phyloP scores from a whole-genome alignment of 1,140 invertebrate species.

The Cydia fagiglandana region DNA sequence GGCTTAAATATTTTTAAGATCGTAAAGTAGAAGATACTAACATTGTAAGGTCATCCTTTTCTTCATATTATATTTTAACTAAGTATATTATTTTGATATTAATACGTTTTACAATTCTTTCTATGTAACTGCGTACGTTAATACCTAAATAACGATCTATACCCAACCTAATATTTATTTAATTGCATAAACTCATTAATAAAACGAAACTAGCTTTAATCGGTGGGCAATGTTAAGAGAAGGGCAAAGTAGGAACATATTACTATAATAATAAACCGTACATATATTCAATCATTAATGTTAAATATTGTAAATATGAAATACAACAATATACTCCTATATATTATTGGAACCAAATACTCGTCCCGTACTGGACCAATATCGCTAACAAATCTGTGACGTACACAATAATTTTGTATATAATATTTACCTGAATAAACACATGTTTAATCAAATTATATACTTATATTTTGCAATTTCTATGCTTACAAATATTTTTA shows the following conservation, averaged over 20 bases:
- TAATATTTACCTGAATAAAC: slow-evolving; percentile 62
- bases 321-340: background rate
- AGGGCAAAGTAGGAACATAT: slow-evolving; percentile 2
- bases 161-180: background rate
- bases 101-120: too few species aligned
- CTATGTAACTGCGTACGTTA: too few species aligned
- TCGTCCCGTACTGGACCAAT: slow-evolving; percentile 53
- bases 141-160: too few species aligned
- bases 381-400: slow-evolving; percentile 65
- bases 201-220: background rate
- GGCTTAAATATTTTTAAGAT: too few species aligned
- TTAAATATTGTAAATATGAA: slow-evolving; percentile 26
- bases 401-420: slow-evolving; percentile 73
- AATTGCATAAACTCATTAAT: background rate
- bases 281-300: slow-evolving; percentile 18
- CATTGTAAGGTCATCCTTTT: too few species aligned
- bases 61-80: too few species aligned
- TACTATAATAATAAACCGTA: background rate
- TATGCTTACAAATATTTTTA: slow-evolving; percentile 27
- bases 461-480: slow-evolving; percentile 30
- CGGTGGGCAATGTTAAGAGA: background rate
- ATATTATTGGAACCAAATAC: slow-evolving; percentile 23
- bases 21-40: too few species aligned
- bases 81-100: too few species aligned
- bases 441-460: slow-evolving; percentile 40